Percentiles rank a stretch among this genome's conserved stretches.
phyloP scores from a whole-genome alignment of 2,888 invertebrate species.

The Nasonia oneida region DNA sequence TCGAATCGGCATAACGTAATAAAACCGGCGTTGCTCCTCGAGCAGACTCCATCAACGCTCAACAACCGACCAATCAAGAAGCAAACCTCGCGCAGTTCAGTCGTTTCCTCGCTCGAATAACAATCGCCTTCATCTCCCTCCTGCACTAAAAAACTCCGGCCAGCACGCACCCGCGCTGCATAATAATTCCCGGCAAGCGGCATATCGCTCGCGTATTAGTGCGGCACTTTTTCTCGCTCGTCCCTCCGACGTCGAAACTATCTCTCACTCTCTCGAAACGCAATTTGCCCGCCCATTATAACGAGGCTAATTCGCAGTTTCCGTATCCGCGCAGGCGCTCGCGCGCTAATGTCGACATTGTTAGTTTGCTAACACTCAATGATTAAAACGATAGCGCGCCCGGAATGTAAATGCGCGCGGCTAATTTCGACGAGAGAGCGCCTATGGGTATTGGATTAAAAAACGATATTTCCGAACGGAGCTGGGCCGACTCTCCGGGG shows the following conservation, averaged over 20 bases:
- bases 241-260: not conserved
- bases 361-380: constrained; percentile 24
- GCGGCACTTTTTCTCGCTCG: not conserved
- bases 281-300: constrained; percentile 33
- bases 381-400: constrained; percentile 40
- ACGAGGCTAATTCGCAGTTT: constrained; percentile 49
- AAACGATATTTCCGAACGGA: constrained; percentile 2
- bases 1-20: not conserved
- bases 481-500: not conserved
- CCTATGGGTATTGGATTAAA: constrained; percentile 15
- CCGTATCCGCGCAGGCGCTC: not conserved
- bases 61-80: not conserved
- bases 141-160: not conserved
- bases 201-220: not conserved
- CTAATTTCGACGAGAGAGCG: not conserved
- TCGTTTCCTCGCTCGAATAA: not conserved
- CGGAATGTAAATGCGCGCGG: constrained; percentile 14
- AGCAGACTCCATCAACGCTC: not conserved
- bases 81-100: not conserved
- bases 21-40: not conserved
- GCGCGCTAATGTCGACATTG: constrained; percentile 15
- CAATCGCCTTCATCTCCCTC: not conserved
- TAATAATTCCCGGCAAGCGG: not conserved
- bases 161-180: not conserved
- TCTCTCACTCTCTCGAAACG: not conserved